Percentiles rank a stretch among this genome's conserved stretches.
Conservation (phyloP, 2,888 invertebrate species). For the Gerris lacustris region DNA sequence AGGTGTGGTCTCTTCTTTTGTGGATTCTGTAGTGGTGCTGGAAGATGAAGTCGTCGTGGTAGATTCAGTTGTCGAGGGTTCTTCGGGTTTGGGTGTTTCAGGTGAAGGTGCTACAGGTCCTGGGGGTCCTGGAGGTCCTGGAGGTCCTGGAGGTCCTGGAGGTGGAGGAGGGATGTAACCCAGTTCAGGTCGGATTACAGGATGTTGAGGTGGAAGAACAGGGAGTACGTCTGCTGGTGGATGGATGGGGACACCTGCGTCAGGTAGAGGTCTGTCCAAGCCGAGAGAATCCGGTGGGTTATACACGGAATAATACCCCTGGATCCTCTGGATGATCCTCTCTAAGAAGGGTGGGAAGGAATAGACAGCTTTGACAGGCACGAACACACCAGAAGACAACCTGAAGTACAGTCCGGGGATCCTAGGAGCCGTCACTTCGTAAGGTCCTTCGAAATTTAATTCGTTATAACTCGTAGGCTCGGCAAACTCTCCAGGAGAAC, state of each 20-base stretch:
- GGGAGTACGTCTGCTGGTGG: neutral
- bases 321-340: conserved; percentile 54
- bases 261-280: conserved; percentile 20
- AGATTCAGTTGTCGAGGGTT: neutral
- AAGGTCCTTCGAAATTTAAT: neutral
- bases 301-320: conserved; percentile 56
- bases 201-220: neutral
- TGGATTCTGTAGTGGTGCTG: neutral
- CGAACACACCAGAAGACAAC: conserved; percentile 17
- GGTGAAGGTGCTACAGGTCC: neutral
- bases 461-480: neutral
- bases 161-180: neutral
- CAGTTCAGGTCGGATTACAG: neutral
- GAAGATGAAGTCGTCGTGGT: neutral
- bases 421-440: neutral
- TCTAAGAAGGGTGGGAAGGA: conserved; percentile 55
- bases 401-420: conserved; percentile 10
- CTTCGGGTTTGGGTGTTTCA: neutral
- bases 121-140: neutral
- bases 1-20: neutral
- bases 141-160: neutral
- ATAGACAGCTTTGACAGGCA: conserved; percentile 26
- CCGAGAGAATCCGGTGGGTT: conserved; percentile 29
- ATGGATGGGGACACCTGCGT: neutral
- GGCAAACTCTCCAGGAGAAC: neutral